Conservation (phyloP, 2,888 invertebrate species). For the Parthenolecanium corni region DNA sequence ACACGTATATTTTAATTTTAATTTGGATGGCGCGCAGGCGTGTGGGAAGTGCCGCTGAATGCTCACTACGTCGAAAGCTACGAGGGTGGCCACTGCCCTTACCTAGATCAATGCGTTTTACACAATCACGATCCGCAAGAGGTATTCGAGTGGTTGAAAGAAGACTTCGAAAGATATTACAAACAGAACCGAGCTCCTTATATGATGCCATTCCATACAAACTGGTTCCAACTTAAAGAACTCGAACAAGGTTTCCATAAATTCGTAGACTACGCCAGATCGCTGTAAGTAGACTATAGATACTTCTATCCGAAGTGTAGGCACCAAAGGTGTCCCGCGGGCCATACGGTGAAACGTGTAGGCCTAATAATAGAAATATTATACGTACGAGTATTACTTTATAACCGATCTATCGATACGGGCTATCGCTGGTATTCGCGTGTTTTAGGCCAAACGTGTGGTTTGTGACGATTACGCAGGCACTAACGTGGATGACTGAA, state of each 20-base stretch:
- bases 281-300: slow-evolving; percentile 47
- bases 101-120: slow-evolving; percentile 80
- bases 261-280: slow-evolving; percentile 69
- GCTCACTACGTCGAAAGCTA: slow-evolving; percentile 77
- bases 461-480: slow-evolving; percentile 56
- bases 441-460: neutral
- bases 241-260: slow-evolving; percentile 70
- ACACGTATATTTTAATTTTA: too few species aligned
- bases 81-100: slow-evolving; percentile 86
- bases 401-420: too few species aligned
- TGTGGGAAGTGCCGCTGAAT: slow-evolving; percentile 88
- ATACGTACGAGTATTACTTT: too few species aligned
- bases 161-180: slow-evolving; percentile 56
- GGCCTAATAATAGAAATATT: too few species aligned
- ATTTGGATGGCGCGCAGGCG: slow-evolving; percentile 42
- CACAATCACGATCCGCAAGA: slow-evolving; percentile 70
- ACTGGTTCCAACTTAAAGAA: slow-evolving; percentile 87
- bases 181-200: slow-evolving; percentile 74
- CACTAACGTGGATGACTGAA: slow-evolving; percentile 82
- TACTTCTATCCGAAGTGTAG: neutral
- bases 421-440: too few species aligned
- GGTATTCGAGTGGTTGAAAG: slow-evolving; percentile 77
- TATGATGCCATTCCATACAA: slow-evolving; percentile 93
- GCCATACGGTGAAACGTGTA: too few species aligned
- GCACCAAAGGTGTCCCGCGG: too few species aligned